Conservation (phyloP, 2,113 vertebrate species). For the Rhabdomys dilectus region DNA sequence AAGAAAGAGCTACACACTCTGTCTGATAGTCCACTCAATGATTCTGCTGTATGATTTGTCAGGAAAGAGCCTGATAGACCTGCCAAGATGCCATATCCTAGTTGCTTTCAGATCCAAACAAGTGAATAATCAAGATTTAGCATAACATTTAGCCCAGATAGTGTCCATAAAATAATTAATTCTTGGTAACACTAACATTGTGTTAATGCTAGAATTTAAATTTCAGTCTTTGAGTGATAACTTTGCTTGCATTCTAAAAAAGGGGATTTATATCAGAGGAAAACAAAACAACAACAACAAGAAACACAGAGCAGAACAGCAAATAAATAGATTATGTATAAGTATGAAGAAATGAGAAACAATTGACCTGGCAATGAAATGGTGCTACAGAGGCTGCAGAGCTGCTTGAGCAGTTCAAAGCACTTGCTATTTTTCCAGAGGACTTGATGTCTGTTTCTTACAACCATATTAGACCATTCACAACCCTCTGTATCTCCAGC, state of each 20-base stretch:
- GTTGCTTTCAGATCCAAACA: neutral
- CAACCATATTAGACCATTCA: neutral
- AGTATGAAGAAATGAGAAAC: neutral
- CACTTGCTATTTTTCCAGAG: neutral
- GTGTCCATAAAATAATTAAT: neutral
- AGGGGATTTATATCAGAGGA: neutral
- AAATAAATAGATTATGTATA: neutral
- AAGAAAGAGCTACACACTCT: neutral
- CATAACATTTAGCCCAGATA: rapidly evolving
- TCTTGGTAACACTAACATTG: neutral
- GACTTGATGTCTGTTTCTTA: neutral
- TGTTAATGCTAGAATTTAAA: neutral
- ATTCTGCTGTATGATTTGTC: too few relatives aligned
- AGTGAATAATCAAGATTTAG: neutral
- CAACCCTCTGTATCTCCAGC: neutral
- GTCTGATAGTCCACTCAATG: neutral
- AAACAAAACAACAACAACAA: neutral
- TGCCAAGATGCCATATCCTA: neutral
- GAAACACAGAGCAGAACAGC: neutral
- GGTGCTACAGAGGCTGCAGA: neutral
- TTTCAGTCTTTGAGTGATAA: neutral
- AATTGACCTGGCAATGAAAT: neutral
- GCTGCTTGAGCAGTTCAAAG: neutral
- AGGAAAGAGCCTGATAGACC: neutral
- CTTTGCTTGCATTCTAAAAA: neutral